Conservation (phyloP, 2,797 vertebrate species). For the Cyprinodon diabolis region DNA sequence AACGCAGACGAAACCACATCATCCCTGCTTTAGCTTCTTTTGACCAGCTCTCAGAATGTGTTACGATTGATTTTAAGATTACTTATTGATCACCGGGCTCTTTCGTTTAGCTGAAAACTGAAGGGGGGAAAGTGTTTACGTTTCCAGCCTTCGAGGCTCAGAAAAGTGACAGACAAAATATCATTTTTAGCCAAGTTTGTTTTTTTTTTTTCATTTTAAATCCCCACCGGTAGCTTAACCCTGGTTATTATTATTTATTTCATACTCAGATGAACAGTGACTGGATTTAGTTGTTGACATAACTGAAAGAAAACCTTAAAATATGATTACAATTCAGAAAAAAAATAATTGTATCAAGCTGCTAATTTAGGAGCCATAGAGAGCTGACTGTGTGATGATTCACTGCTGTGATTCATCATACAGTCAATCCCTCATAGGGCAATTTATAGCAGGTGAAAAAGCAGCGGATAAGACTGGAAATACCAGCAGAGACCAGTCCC, state of each 20-base stretch:
- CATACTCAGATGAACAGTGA: not conserved
- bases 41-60: slow-evolving; percentile 15
- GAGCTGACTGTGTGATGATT: slow-evolving; percentile 46
- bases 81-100: slow-evolving; percentile 31
- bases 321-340: slow-evolving; percentile 12
- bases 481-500: slow-evolving; percentile 29
- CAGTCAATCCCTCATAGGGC: slow-evolving; percentile 9
- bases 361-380: slow-evolving; percentile 35
- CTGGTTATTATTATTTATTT: not conserved
- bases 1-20: slow-evolving; percentile 6
- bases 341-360: slow-evolving; percentile 19
- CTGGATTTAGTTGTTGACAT: not conserved
- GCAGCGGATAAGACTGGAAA: slow-evolving; percentile 36
- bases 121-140: slow-evolving; percentile 10
- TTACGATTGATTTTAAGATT: slow-evolving; percentile 40
- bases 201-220: not conserved
- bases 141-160: slow-evolving; percentile 2
- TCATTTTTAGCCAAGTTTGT: not conserved
- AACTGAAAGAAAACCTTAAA: slow-evolving; percentile 1
- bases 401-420: slow-evolving; percentile 51
- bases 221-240: not conserved
- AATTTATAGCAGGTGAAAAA: slow-evolving; percentile 45
- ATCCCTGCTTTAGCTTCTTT: slow-evolving; percentile 4
- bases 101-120: slow-evolving; percentile 13
- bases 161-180: slow-evolving; percentile 1